Evolutionary conservation across 2,888 invertebrate genomes (phyloP).

Genomic region (Agrilus biguttatus): DNA sequence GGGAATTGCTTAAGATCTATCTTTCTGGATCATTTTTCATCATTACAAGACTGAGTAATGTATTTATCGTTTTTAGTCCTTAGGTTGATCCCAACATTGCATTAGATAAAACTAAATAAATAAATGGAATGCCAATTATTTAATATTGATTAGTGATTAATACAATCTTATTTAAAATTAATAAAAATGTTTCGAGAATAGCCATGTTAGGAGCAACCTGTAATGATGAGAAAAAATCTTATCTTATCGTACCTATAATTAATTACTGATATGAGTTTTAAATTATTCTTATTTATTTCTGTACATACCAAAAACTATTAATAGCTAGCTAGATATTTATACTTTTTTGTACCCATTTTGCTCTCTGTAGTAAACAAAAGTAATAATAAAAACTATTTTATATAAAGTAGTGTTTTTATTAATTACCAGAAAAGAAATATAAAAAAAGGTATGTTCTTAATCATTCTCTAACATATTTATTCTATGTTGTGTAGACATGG

Average conservation of each 20-base stretch:
- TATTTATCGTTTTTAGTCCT: no score
- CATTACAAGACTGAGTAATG: conserved; percentile 15
- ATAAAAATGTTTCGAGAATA: no score
- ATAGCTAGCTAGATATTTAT: conserved; percentile 6
- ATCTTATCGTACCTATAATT: conserved; percentile 2
- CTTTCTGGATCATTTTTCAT: conserved; percentile 13
- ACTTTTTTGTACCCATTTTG: conserved; percentile 8
- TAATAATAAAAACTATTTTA: conserved; percentile 4
- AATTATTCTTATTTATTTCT: conserved; percentile 2
- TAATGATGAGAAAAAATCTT: conserved; percentile 7
- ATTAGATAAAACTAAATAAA: no score
- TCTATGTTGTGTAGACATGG: conserved; percentile 62
- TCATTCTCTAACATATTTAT: conserved; percentile 31
- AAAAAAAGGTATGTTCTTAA: neutral
- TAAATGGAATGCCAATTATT: no score
- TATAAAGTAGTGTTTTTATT: neutral
- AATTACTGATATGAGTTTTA: conserved; percentile 1
- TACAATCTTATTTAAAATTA: no score
- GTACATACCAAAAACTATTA: conserved; percentile 7
- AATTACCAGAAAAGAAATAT: neutral
- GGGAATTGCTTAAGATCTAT: conserved; percentile 11
- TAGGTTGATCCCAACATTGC: no score
- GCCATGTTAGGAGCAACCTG: conserved; percentile 1
- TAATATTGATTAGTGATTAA: no score
- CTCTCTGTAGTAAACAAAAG: conserved; percentile 1